Evolutionary conservation across 2,888 invertebrate species (phyloP), one percentile per base, ranked within the genome.

Genomic region (Scaptodrosophila latifasciaeformis): DNA sequence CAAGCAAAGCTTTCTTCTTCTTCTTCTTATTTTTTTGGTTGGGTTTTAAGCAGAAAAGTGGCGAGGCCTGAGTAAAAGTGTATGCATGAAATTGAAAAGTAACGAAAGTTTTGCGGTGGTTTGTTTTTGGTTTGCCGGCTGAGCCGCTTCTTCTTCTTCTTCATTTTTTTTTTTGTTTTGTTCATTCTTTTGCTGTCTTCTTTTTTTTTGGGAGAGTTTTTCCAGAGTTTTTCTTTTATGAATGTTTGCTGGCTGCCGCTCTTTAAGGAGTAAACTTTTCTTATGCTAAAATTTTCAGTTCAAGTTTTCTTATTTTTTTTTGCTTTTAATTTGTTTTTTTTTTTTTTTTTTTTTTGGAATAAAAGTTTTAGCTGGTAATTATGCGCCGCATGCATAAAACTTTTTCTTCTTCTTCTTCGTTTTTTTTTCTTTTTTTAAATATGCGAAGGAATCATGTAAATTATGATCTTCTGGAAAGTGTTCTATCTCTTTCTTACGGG

Each of bases 11-110:
- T 12, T 19, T 30, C 24, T 46, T 29, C 1, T n/a, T 44, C 19
- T 13, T 44, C 29, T 43, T 43, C 35, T 40, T 49, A n/a, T 40
- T 27, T 37, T 49, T 55, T 53, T 58, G 47, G n/a, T n/a, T n/a
- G n/a, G n/a, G n/a, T n/a, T n/a, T n/a, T n/a, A n/a, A n/a, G n/a
- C n/a, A n/a, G n/a, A n/a, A n/a, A n/a, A 1, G 37, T 37, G 37
- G 15, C 7, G 35, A 1, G 7, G 35, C 13, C 7, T 6, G 9
- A 34, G 12, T 29, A 19, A 27, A 59, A 65, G 59, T 50, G 37
- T 24, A 56, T 49, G 51, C 54, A 54, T 46, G 52, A 80, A 67
- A 62, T 70, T 65, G 63, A 78, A 76, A 80, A 75, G 75, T 64
- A 71, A 60, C 65, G 58, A 77, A 81, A 75, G 64, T 81, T 81